phyloP scores from a whole-genome alignment of 2,797 vertebrate genomes.

The Pipistrellus kuhlii region DNA sequence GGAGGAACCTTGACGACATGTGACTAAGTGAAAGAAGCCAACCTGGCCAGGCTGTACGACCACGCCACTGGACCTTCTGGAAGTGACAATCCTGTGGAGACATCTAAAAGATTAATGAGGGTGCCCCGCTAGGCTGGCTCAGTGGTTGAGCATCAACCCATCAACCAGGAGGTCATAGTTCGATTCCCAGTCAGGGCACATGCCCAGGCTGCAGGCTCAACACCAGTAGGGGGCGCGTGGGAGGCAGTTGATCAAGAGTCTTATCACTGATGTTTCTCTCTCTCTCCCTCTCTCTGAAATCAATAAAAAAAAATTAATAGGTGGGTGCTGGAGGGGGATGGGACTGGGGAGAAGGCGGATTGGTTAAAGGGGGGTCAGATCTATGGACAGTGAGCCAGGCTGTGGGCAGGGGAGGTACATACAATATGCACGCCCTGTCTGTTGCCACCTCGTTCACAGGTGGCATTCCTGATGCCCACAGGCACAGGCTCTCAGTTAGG shows the following conservation, averaged over 20 bases:
- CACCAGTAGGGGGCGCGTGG: background rate
- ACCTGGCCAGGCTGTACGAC: background rate
- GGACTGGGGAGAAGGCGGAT: background rate
- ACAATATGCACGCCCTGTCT: accelerated
- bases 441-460: accelerated
- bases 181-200: background rate
- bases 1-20: background rate
- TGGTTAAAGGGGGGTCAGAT: background rate
- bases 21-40: background rate
- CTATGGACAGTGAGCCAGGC: no score
- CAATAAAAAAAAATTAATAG: background rate
- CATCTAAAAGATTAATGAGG: no score
- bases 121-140: background rate
- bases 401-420: accelerated
- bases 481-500: background rate
- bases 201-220: background rate
- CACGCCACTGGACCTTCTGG: background rate
- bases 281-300: background rate
- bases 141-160: background rate
- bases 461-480: accelerated
- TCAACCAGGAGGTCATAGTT: background rate
- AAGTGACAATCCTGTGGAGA: background rate
- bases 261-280: background rate
- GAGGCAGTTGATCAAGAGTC: background rate
- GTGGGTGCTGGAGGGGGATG: background rate